These are phyloP conservation scores for Vicugna pacos DNA, from an alignment of 2,113 vertebrate genomes.

Conservation along the genomic window DNA sequence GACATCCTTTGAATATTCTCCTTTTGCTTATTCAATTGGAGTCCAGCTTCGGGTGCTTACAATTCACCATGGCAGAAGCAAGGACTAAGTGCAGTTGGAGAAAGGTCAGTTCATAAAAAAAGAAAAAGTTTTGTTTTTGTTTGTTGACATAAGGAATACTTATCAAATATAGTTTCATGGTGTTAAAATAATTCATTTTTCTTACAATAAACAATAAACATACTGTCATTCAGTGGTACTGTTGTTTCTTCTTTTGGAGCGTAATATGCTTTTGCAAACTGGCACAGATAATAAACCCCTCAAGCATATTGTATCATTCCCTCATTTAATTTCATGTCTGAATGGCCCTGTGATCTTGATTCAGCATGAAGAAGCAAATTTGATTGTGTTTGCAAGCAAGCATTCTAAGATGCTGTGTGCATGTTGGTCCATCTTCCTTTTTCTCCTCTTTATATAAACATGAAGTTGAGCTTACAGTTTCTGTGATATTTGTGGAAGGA, in stretches of 20 bases:
- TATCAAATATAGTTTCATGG: slow-evolving; percentile 38
- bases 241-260: slow-evolving; percentile 52
- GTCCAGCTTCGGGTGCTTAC: not conserved
- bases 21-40: not conserved
- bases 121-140: slow-evolving; percentile 36
- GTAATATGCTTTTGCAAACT: slow-evolving; percentile 42
- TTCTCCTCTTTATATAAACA: not conserved
- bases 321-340: slow-evolving; percentile 62
- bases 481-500: slow-evolving; percentile 55
- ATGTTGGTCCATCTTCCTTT: not conserved
- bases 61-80: not conserved
- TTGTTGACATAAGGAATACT: slow-evolving; percentile 48
- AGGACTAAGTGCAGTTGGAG: not conserved
- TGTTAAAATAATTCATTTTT: slow-evolving; percentile 34
- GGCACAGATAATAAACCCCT: slow-evolving; percentile 45
- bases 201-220: slow-evolving; percentile 41
- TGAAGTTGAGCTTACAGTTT: slow-evolving; percentile 3
- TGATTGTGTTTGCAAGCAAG: not conserved
- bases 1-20: not conserved
- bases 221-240: not conserved
- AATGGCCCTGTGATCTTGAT: not conserved
- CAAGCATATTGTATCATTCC: not conserved
- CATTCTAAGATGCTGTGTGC: not conserved
- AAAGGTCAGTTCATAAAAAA: not conserved
- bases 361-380: slow-evolving; percentile 53